These are phyloP conservation scores for Grammomys dolichurus DNA, from an alignment of 2,113 vertebrate genomes.

Conservation along the genomic window DNA sequence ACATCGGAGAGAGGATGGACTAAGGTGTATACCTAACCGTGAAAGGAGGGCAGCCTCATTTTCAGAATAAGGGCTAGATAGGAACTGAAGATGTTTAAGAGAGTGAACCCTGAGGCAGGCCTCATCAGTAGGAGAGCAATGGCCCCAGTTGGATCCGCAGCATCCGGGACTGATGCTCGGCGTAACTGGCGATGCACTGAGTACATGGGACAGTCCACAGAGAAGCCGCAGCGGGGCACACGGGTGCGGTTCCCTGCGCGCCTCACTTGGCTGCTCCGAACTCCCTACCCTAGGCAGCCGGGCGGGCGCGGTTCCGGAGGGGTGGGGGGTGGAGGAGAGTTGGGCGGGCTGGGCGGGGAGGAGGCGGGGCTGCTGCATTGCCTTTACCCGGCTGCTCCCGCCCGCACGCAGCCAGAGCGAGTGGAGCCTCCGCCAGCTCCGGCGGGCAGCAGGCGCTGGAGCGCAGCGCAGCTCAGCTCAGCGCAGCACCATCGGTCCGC, in stretches of 20 bases:
- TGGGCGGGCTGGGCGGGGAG: constrained; percentile 75
- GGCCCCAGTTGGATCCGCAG: neutral
- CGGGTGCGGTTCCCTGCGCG: constrained; percentile 10
- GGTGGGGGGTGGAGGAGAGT: constrained; percentile 58
- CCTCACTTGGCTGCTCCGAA: neutral
- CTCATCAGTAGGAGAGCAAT: neutral
- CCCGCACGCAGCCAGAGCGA: constrained; percentile 63
- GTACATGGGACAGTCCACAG: neutral
- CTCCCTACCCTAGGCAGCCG: constrained; percentile 59
- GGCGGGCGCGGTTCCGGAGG: constrained; percentile 80
- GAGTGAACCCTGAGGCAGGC: neutral
- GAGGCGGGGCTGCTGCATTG: constrained; percentile 78
- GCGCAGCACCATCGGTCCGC: constrained; percentile 35
- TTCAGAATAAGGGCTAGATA: neutral
- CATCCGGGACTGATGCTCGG: neutral
- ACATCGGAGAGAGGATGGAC: neutral
- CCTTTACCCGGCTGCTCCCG: constrained; percentile 63
- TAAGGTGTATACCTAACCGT: neutral
- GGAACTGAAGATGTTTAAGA: neutral
- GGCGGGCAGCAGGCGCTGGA: constrained; percentile 16
- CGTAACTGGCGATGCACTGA: neutral
- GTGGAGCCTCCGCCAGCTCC: constrained; percentile 66
- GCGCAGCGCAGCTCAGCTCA: constrained; percentile 17
- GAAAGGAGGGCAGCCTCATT: neutral
- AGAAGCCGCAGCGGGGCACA: constrained; percentile 34